A percentile compares a stretch with the other conserved stretches of the same genome.
Conservation (phyloP, 2,888 invertebrate genomes). For the Andrena camellia region DNA sequence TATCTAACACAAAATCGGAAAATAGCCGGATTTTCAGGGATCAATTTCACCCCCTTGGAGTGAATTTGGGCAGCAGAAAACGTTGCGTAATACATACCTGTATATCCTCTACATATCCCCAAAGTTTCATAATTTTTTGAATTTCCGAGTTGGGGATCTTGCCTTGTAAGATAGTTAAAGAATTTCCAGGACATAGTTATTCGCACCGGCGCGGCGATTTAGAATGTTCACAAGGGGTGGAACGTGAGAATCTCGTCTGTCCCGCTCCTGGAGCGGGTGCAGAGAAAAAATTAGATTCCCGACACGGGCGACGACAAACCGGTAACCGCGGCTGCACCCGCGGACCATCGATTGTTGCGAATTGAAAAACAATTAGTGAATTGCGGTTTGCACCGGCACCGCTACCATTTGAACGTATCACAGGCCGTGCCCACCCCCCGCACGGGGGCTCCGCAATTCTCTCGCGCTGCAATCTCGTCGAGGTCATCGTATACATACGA, state of each 20-base stretch:
- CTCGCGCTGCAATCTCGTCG: slow-evolving; percentile 71
- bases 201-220: background rate
- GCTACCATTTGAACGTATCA: slow-evolving; percentile 54
- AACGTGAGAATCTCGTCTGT: slow-evolving; percentile 1
- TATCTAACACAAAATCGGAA: too few relatives aligned
- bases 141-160: too few relatives aligned
- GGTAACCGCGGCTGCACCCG: slow-evolving; percentile 60
- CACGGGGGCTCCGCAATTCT: slow-evolving; percentile 61
- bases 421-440: slow-evolving; percentile 9
- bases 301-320: slow-evolving; percentile 62
- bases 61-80: too few relatives aligned
- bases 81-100: too few relatives aligned
- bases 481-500: slow-evolving; percentile 61
- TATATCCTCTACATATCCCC: too few relatives aligned
- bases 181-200: background rate
- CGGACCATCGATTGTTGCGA: slow-evolving; percentile 78
- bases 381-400: slow-evolving; percentile 74
- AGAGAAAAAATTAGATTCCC: slow-evolving; percentile 61
- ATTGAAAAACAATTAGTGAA: slow-evolving; percentile 84
- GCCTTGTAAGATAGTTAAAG: background rate
- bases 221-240: slow-evolving; percentile 3
- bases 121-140: too few relatives aligned
- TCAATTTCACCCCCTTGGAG: too few relatives aligned
- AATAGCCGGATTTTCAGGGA: too few relatives aligned
- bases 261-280: background rate